These are phyloP conservation scores for Margaritifera margaritifera DNA, from an alignment of 2,888 invertebrate genomes.

Conservation along the genomic window DNA sequence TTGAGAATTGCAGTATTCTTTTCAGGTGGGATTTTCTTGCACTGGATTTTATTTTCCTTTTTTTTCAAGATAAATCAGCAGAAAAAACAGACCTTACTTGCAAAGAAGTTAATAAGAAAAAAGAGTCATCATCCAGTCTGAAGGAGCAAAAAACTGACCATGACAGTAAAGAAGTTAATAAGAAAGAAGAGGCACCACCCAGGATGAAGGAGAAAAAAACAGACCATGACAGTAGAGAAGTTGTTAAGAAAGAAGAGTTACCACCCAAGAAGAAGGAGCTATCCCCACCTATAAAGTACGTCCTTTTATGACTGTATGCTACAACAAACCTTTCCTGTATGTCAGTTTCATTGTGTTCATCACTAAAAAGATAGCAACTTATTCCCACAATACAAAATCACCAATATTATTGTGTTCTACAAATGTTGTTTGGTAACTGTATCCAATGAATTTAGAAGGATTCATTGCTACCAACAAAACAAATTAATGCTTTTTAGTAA, in stretches of 20 bases:
- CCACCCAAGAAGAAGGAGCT: conserved; percentile 7
- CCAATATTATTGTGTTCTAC: no score
- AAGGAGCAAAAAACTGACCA: conserved; percentile 15
- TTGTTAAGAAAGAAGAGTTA: conserved; percentile 16
- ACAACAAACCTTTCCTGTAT: no score
- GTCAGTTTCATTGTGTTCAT: no score
- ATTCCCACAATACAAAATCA: no score
- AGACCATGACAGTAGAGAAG: conserved; percentile 7
- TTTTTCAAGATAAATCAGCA: conserved; percentile 8
- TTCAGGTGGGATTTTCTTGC: neutral
- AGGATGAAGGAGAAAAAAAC: conserved; percentile 13
- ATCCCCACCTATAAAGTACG: conserved; percentile 4
- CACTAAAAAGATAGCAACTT: no score
- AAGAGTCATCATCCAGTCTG: neutral
- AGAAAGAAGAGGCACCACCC: conserved; percentile 9
- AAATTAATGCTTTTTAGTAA: neutral
- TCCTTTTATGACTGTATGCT: no score
- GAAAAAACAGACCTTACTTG: neutral
- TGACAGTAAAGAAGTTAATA: conserved; percentile 11
- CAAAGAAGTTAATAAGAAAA: conserved; percentile 3
- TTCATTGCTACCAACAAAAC: no score
- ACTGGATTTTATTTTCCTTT: neutral
- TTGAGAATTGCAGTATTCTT: neutral
- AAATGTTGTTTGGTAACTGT: no score
- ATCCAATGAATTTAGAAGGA: no score